A percentile compares a stretch with the other conserved stretches of the same genome.
Conservation (phyloP, 2,888 invertebrate species). For the Therioaphis trifolii region DNA sequence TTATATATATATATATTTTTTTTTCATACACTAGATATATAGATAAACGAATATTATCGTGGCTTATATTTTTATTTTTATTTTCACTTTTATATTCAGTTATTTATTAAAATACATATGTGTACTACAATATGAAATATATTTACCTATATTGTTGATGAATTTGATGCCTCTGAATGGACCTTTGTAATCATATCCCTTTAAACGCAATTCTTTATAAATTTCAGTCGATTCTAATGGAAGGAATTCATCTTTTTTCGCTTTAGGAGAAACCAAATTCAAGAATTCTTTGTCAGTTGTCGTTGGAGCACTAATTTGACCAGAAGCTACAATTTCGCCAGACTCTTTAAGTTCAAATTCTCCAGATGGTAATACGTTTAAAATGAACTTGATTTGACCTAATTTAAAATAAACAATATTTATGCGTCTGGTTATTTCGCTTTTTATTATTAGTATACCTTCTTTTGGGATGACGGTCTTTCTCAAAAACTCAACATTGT, state of each 20-base stretch:
- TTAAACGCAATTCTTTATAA: constrained; percentile 86
- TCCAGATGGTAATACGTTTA: constrained; percentile 84
- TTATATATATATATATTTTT: too few species aligned
- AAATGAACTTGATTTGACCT: constrained; percentile 78
- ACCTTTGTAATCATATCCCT: constrained; percentile 88
- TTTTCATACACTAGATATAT: too few species aligned
- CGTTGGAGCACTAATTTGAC: constrained; percentile 77
- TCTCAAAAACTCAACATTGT: constrained; percentile 60
- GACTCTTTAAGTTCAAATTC: constrained; percentile 92
- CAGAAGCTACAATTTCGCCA: constrained; percentile 84
- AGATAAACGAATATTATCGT: too few species aligned
- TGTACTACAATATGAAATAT: too few species aligned
- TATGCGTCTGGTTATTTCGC: neutral
- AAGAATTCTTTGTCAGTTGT: constrained; percentile 76
- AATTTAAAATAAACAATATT: constrained; percentile 49
- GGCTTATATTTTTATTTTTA: too few species aligned
- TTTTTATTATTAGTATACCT: constrained; percentile 23
- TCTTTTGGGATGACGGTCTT: constrained; percentile 54
- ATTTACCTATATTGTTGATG: constrained; percentile 76
- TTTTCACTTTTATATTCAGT: too few species aligned
- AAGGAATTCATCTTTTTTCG: constrained; percentile 70
- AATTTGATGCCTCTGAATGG: constrained; percentile 83
- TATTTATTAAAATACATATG: too few species aligned
- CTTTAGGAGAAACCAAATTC: constrained; percentile 70
- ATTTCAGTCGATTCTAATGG: constrained; percentile 77